Evolutionary conservation across 2,797 vertebrate species (phyloP).

Genomic region (Enteromius viviparus): DNA sequence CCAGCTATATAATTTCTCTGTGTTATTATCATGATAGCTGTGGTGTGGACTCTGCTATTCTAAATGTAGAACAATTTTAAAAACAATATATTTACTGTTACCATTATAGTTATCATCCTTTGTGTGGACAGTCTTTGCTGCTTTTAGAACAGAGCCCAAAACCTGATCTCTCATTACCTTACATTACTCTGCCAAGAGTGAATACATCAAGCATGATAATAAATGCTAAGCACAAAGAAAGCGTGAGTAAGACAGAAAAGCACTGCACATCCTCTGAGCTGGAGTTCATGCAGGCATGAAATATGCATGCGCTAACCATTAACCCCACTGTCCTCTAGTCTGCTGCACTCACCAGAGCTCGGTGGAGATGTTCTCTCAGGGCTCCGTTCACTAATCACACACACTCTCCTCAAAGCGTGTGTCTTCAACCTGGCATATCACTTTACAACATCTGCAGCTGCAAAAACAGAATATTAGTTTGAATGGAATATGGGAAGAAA

Average conservation of each 20-base stretch:
- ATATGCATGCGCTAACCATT: conserved; percentile 58
- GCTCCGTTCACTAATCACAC: conserved; percentile 37
- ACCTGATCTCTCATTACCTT: background rate
- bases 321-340: conserved; percentile 46
- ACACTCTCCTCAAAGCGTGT: conserved; percentile 6
- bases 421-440: conserved; percentile 31
- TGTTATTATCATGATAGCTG: background rate
- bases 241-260: conserved; percentile 9
- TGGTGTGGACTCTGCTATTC: background rate
- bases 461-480: background rate
- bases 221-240: conserved; percentile 35
- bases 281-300: conserved; percentile 53
- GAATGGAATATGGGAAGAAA: background rate
- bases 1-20: background rate
- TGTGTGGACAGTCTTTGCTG: background rate
- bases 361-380: conserved; percentile 32
- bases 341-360: conserved; percentile 30
- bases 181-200: conserved; percentile 1
- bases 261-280: conserved; percentile 38
- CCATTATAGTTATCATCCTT: background rate
- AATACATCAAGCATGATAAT: conserved; percentile 23
- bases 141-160: background rate
- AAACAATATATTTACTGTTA: background rate
- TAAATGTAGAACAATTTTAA: background rate
- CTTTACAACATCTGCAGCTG: conserved; percentile 14